Evolutionary conservation across 2,797 vertebrate species (phyloP).

Genomic region (Acanthurus tractus): DNA sequence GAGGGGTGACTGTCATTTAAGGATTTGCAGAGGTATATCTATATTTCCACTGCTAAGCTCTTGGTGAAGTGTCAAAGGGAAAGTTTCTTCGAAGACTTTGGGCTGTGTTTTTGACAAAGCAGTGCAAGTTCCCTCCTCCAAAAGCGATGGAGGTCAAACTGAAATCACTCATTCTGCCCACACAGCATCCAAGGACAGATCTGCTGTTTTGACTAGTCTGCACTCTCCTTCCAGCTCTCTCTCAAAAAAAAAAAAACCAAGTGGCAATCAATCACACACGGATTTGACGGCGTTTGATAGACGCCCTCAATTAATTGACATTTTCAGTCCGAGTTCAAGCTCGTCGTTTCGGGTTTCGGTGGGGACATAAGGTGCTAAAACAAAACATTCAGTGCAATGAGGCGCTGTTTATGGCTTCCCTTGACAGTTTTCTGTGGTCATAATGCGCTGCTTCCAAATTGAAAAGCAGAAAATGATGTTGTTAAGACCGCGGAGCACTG

Average conservation of each 20-base stretch:
- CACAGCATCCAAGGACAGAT: slow-evolving; percentile 42
- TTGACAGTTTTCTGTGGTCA: slow-evolving; percentile 50
- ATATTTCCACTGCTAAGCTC: slow-evolving; percentile 65
- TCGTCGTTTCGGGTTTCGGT: slow-evolving; percentile 23
- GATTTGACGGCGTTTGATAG: slow-evolving; percentile 45
- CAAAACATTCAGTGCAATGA: slow-evolving; percentile 61
- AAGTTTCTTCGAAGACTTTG: slow-evolving; percentile 34
- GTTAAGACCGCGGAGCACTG: slow-evolving; percentile 38
- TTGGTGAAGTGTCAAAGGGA: slow-evolving; percentile 49
- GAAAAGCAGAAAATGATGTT: slow-evolving; percentile 68
- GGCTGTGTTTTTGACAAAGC: slow-evolving; percentile 28
- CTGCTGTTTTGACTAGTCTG: background rate
- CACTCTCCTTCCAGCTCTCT: slow-evolving; percentile 35
- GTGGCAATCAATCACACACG: slow-evolving; percentile 29
- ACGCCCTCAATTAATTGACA: slow-evolving; percentile 46
- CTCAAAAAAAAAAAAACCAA: slow-evolving; percentile 13
- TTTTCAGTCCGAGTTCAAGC: slow-evolving; percentile 13
- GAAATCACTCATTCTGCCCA: slow-evolving; percentile 53
- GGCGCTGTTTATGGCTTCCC: slow-evolving; percentile 54
- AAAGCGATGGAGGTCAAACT: slow-evolving; percentile 37
- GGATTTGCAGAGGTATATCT: slow-evolving; percentile 72
- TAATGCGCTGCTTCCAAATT: slow-evolving; percentile 65
- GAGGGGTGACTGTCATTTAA: slow-evolving; percentile 64
- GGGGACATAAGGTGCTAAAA: slow-evolving; percentile 44
- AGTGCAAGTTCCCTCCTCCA: background rate